Conservation (phyloP, 1,140 invertebrate species). For the Trinorchestia longiramus region DNA sequence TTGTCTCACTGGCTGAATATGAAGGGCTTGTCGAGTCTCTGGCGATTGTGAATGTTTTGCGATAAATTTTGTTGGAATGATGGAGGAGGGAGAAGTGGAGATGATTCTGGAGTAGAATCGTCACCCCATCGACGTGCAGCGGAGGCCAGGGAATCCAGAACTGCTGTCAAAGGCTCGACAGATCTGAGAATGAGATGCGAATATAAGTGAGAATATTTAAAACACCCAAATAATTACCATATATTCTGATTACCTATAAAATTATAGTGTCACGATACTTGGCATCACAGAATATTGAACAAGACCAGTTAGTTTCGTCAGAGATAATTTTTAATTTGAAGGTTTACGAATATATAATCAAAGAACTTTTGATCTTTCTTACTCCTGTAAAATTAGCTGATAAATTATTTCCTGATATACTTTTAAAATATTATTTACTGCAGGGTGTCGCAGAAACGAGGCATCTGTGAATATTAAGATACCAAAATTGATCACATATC, state of each 20-base stretch:
- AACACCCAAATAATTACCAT: background rate
- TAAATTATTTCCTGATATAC: too few species aligned
- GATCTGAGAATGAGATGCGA: background rate
- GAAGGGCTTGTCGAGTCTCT: background rate
- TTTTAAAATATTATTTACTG: too few species aligned
- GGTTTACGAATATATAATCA: too few species aligned
- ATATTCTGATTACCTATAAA: background rate
- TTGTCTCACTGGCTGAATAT: background rate
- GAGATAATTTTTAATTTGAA: too few species aligned
- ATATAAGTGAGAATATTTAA: background rate
- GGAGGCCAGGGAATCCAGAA: background rate
- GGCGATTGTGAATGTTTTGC: background rate
- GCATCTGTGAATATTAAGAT: too few species aligned
- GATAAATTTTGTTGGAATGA: background rate
- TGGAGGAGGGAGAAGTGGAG: background rate
- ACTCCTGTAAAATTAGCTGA: too few species aligned
- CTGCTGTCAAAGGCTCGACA: background rate
- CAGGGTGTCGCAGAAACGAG: too few species aligned
- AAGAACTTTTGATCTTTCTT: too few species aligned
- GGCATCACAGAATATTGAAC: too few species aligned
- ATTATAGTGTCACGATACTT: too few species aligned
- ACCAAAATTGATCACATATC: too few species aligned
- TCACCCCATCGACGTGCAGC: background rate
- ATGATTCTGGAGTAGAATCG: background rate
- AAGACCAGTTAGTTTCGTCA: too few species aligned